phyloP scores from a whole-genome alignment of 2,797 vertebrate species.

The Ptychobarbus kaznakovi region DNA sequence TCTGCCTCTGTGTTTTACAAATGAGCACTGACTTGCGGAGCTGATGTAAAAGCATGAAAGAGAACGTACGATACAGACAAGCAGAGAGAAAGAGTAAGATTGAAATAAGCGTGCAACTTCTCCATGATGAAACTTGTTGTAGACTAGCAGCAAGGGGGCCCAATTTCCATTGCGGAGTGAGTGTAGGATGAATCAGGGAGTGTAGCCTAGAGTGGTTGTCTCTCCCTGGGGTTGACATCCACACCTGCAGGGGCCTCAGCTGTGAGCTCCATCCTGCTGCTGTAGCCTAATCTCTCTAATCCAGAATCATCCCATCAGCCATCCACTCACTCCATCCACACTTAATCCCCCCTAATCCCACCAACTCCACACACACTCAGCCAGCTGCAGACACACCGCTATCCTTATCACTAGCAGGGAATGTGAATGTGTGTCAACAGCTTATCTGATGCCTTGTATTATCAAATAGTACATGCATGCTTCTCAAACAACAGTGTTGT shows the following conservation, averaged over 20 bases:
- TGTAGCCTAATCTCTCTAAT: conserved; percentile 84
- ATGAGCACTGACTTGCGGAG: conserved; percentile 37
- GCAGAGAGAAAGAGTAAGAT: conserved; percentile 25
- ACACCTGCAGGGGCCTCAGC: conserved; percentile 78
- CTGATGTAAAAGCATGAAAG: conserved; percentile 56
- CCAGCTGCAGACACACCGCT: conserved; percentile 78
- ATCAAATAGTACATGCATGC: not conserved
- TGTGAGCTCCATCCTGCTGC: conserved; percentile 74
- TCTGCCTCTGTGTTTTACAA: conserved; percentile 44
- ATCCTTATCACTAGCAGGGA: conserved; percentile 76
- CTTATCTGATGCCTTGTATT: conserved; percentile 27
- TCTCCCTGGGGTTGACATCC: conserved; percentile 46
- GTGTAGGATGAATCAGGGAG: conserved; percentile 15
- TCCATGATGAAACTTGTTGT: conserved; percentile 53
- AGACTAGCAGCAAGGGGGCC: conserved; percentile 37
- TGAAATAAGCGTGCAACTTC: conserved; percentile 53
- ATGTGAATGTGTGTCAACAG: conserved; percentile 53
- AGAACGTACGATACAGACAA: conserved; percentile 35
- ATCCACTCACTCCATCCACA: conserved; percentile 83
- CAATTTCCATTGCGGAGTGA: conserved; percentile 8
- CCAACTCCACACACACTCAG: conserved; percentile 77
- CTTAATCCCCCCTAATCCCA: conserved; percentile 85
- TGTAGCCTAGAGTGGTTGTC: conserved; percentile 43
- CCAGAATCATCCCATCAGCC: conserved; percentile 82
- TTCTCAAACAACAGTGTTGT: conserved; percentile 5